Base-by-base conservation (phyloP, 2,888 invertebrate species). In the Standfussiana lucernea region DNA sequence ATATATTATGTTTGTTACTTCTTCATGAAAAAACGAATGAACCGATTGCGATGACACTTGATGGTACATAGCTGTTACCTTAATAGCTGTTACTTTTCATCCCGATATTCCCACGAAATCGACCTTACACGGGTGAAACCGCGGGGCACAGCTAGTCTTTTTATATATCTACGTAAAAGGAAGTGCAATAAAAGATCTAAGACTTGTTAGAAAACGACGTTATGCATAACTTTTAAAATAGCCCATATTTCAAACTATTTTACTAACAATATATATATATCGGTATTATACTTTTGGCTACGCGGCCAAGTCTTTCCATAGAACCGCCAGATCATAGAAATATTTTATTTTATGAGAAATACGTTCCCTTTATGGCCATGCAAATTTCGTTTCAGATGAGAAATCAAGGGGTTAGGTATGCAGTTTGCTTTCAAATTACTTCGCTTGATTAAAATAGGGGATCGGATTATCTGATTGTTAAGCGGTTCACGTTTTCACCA, bases 181-280 rank as follows among this genome's bases (percentile, higher is more conserved):
- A 85, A 85, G 24, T 75, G 32, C 62, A 67, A 67, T 82, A 82
- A 74, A 75, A 74, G n/a, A 50, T 69, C 66, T 56, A 56, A 42
- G 28, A 28, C 1, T 37, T 35, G 40, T 40, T 15, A 42, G 37
- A 45, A 71, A 61, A 66, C 32, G 32, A 53, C 15, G 32, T 32
- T 67, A 81, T 67, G 56, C 59, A 40, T 5, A 37, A 37, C 45
- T 24, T 67, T 72, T 59, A 64, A 45, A 80, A n/a, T 32, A 42
- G 42, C 15, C 40, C 8, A 72, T 56, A 76, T 72, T 80, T 56
- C n/a, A 53, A 35, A 28, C 8, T 35, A 42, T 21, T 56, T 32
- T 13, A 21, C 59, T 6, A 24, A 32, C 1, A 79, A 40, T n/a
- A 37, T 69, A 15, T 69, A 42, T 40, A 21, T 42, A 7, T 5